Base-by-base conservation (phyloP, 1,140 invertebrate genomes). In the Pseudomyrmex flavicornis region DNA sequence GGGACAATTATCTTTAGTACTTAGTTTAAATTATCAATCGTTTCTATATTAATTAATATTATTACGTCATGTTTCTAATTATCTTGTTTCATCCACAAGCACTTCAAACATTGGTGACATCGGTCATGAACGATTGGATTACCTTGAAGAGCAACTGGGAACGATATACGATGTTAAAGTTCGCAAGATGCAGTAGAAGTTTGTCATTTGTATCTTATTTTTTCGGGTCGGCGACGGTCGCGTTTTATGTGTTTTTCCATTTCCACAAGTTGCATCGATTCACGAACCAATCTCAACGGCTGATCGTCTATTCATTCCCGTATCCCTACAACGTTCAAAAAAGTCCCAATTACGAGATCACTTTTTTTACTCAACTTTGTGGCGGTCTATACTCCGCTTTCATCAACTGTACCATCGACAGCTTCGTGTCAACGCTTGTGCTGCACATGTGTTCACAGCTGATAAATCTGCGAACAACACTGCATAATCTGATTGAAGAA, bases 381-480 rank as follows among this genome's bases (percentile, higher is more conserved):
- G 12, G 59, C 2, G 12, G 20, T 12, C 5, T 1, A 1, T 61
- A 26, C 13, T 0, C n/a, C 59, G 22, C 3, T 13, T 5, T 26
- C 17, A 13, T 20, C 20, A 62, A 26, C 9, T 62, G 13, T 15
- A 15, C 17, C 12, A 10, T 26, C 0, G 86, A 89, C 17, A 86
- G 84, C 7, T 85, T 91, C 13, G 74, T 90, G 1, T 75, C 84
- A 1, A 87, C 85, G 70, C 44, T 91, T 3, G 62, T 91, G 8
- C 52, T 90, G 20, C 90, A 91, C 50, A 20, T 86, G 1, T 88
- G 85, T 3, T 85, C 79, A 0, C 89, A 90, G 54, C 72, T 90
- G 15, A 35, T 50, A 17, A 85, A 88, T 52, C 9, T 89, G 17
- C 80, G 62, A 3, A 61, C 7, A 10, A 73, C 61, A 10, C 58